Evolutionary conservation across 1,140 invertebrate species (phyloP).

Genomic region (Magallana ariakensis): DNA sequence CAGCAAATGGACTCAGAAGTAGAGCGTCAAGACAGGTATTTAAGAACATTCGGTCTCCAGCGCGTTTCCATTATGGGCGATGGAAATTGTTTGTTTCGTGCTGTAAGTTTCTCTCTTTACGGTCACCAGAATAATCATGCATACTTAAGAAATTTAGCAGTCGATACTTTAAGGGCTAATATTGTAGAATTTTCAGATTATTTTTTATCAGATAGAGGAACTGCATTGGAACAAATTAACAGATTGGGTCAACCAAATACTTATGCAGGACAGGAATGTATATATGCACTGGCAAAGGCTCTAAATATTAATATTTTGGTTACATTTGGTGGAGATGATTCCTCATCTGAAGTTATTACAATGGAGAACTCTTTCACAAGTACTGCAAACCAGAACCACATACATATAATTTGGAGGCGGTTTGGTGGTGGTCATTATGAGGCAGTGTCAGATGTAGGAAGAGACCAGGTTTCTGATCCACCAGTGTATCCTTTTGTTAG

Average conservation of each 20-base stretch:
- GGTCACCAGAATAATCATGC: constrained; percentile 39
- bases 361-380: constrained; percentile 13
- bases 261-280: constrained; percentile 48
- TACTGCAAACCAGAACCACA: constrained; percentile 8
- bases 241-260: constrained; percentile 7
- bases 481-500: neutral
- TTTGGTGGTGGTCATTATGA: constrained; percentile 46
- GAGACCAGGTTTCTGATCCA: too few species aligned
- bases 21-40: constrained; percentile 13
- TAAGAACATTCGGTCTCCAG: constrained; percentile 22
- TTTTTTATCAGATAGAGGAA: constrained; percentile 13
- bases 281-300: constrained; percentile 23
- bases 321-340: constrained; percentile 20
- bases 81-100: constrained; percentile 47
- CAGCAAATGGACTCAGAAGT: constrained; percentile 10
- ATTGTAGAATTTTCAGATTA: constrained; percentile 18
- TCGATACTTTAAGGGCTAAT: constrained; percentile 16
- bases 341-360: neutral
- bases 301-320: constrained; percentile 41
- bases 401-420: constrained; percentile 32
- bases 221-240: constrained; percentile 26
- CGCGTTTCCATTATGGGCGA: constrained; percentile 37
- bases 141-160: constrained; percentile 33
- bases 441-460: constrained; percentile 1
- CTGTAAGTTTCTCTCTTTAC: constrained; percentile 45